Percentiles rank a stretch among this genome's conserved stretches.
These are phyloP conservation scores for Andrena camellia DNA, from an alignment of 2,888 invertebrate species.

Conservation along the genomic window DNA sequence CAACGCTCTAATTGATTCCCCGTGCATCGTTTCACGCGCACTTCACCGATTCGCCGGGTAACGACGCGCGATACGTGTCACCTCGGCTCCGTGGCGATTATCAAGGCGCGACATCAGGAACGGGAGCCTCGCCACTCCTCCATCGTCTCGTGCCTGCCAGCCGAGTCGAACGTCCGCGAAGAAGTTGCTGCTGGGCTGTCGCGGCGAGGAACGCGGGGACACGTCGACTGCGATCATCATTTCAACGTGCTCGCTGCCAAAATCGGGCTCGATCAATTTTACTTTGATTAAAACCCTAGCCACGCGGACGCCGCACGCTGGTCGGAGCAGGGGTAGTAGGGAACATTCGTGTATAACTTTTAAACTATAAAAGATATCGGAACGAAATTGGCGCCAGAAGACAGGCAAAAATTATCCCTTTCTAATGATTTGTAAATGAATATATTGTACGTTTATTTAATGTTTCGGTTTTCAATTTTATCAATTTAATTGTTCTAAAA, in stretches of 20 bases:
- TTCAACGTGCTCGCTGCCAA: not conserved
- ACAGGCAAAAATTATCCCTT: no score
- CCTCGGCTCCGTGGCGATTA: constrained; percentile 25
- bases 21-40: constrained; percentile 57
- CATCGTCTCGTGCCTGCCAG: not conserved
- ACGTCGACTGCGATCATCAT: not conserved
- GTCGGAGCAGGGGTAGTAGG: no score
- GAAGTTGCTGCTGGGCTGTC: not conserved
- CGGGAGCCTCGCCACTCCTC: not conserved
- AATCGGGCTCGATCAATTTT: not conserved
- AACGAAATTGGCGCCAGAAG: no score
- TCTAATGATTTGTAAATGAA: no score
- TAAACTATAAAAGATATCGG: no score
- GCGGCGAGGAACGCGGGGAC: not conserved
- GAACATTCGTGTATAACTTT: no score
- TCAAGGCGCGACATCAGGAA: constrained; percentile 27
- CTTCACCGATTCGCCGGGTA: constrained; percentile 23
- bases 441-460: no score
- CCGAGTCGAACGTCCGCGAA: not conserved
- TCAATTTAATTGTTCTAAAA: no score
- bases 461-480: no score
- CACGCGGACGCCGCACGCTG: no score
- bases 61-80: constrained; percentile 29
- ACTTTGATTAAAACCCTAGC: no score
- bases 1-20: constrained; percentile 77